A percentile compares a stretch with the other conserved stretches of the same genome.
These are phyloP conservation scores for Onychorhynchus coronatus DNA, from an alignment of 2,113 vertebrate species.

Conservation along the genomic window DNA sequence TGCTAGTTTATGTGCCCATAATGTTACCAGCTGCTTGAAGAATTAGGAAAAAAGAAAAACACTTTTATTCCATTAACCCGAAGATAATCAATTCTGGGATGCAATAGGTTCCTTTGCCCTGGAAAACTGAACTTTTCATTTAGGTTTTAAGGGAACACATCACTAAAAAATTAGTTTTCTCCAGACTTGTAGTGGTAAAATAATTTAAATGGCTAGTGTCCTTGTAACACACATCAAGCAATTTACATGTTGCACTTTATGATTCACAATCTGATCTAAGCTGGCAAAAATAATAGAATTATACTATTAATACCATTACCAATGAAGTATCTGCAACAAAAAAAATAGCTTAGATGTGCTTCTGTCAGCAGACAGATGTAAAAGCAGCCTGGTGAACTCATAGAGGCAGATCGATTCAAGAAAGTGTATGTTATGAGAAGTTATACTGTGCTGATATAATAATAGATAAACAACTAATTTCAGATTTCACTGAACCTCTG, in stretches of 20 bases:
- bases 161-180: not conserved
- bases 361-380: not conserved
- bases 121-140: not conserved
- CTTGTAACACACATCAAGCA: not conserved
- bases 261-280: not conserved
- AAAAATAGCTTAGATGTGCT: not conserved
- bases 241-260: not conserved
- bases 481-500: not conserved
- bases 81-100: not conserved
- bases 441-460: not conserved
- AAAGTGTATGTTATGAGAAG: not conserved
- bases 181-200: not conserved
- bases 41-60: not conserved
- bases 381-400: not conserved
- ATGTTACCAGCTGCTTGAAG: not conserved
- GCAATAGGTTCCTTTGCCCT: not conserved
- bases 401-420: not conserved
- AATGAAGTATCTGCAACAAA: not conserved
- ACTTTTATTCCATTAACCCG: not conserved
- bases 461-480: not conserved
- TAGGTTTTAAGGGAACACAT: not conserved
- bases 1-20: not conserved
- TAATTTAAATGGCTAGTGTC: not conserved
- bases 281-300: not conserved
- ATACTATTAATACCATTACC: not conserved